Conservation (phyloP, 2,797 vertebrate genomes). For the Neosalanx taihuensis region DNA sequence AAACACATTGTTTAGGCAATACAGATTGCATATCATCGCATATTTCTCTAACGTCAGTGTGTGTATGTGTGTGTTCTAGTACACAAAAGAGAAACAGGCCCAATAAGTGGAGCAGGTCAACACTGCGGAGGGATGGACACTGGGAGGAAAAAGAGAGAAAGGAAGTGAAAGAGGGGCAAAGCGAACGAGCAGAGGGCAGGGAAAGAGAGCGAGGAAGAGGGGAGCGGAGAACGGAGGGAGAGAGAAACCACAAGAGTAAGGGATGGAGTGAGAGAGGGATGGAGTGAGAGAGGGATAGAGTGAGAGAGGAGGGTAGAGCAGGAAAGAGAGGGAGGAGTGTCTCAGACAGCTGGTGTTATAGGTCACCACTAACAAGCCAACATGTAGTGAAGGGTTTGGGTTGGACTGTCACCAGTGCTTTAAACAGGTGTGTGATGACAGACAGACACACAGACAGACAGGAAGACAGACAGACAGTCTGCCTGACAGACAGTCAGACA, state of each 20-base stretch:
- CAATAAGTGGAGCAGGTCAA: conserved; percentile 12
- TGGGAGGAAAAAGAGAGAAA: not conserved
- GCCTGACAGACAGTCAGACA: too few species aligned
- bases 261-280: not conserved
- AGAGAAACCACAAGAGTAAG: not conserved
- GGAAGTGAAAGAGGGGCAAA: not conserved
- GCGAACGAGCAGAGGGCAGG: not conserved
- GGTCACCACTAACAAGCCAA: conserved; percentile 55
- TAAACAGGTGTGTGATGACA: conserved; percentile 6
- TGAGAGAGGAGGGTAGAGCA: not conserved
- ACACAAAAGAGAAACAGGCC: conserved; percentile 1
- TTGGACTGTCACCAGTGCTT: conserved; percentile 16
- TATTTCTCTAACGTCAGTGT: too few species aligned
- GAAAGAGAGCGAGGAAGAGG: not conserved
- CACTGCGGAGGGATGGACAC: not conserved
- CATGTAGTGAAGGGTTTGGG: conserved; percentile 52
- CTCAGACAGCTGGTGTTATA: conserved; percentile 32
- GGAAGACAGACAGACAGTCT: too few species aligned
- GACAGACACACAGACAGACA: too few species aligned
- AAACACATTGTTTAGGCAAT: too few species aligned
- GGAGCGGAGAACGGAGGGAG: not conserved
- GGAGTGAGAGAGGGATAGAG: not conserved
- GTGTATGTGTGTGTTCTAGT: too few species aligned
- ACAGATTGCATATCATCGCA: too few species aligned
- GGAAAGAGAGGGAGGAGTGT: not conserved